Percentiles rank a stretch among this genome's conserved stretches.
Conservation (phyloP, 37 sponge, comb jelly and placozoan species). For the Tethya wilhelma region DNA sequence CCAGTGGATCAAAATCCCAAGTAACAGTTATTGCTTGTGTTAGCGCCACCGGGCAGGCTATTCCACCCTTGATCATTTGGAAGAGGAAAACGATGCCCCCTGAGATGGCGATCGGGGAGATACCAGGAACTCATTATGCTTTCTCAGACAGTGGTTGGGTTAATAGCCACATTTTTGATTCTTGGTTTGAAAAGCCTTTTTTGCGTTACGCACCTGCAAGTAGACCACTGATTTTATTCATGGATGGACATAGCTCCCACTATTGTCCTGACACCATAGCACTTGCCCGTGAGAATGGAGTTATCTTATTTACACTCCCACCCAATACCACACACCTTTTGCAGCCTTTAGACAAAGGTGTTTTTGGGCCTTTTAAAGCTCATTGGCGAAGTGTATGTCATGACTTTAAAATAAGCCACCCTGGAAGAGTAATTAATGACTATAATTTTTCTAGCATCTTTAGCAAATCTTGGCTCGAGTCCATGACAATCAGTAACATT, state of each 20-base stretch:
- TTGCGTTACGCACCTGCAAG: slow-evolving; percentile 24
- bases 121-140: slow-evolving; percentile 46
- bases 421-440: slow-evolving; percentile 4
- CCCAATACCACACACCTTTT: slow-evolving; percentile 43
- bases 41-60: slow-evolving; percentile 25
- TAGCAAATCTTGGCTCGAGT: slow-evolving; percentile 13
- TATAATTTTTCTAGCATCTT: slow-evolving; percentile 22
- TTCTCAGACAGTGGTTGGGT: slow-evolving; percentile 45
- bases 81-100: slow-evolving; percentile 20
- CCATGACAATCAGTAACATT: slow-evolving; percentile 28
- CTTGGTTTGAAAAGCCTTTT: slow-evolving; percentile 31
- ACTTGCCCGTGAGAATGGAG: slow-evolving; percentile 13
- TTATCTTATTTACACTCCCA: slow-evolving; percentile 38
- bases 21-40: slow-evolving; percentile 31
- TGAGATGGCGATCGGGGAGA: slow-evolving; percentile 26
- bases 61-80: slow-evolving; percentile 42
- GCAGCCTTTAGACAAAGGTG: slow-evolving; percentile 54
- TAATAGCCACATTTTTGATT: slow-evolving; percentile 13
- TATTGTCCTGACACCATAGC: slow-evolving; percentile 6
- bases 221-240: slow-evolving; percentile 22
- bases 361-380: slow-evolving; percentile 41
- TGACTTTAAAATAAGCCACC: not conserved
- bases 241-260: slow-evolving; percentile 55
- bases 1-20: slow-evolving; percentile 15
- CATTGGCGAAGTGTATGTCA: slow-evolving; percentile 34